These are phyloP conservation scores for Hydractinia symbiolongicarpus DNA, from an alignment of 30 jellyfish, hydroid and myxozoan genomes.

Conservation along the genomic window DNA sequence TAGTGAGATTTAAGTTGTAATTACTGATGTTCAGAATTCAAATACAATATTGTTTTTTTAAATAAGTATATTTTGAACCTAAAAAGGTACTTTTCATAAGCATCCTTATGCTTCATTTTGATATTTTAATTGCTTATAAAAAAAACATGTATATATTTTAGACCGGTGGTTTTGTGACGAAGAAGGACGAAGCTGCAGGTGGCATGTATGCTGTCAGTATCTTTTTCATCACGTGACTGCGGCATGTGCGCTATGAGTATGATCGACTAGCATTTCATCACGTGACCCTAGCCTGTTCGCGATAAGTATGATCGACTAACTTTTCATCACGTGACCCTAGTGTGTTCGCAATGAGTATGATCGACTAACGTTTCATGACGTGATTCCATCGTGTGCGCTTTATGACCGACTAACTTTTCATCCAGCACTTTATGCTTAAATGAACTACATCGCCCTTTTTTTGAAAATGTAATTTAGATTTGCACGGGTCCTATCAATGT, in stretches of 20 bases:
- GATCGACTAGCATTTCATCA: neutral
- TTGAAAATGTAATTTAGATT: neutral
- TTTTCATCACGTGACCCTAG: neutral
- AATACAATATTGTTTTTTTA: too few relatives aligned
- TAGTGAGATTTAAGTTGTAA: too few relatives aligned
- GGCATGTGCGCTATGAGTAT: neutral
- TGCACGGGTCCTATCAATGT: too few relatives aligned
- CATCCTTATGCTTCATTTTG: too few relatives aligned
- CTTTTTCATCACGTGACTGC: constrained; percentile 26
- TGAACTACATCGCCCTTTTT: neutral
- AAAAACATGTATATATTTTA: too few relatives aligned
- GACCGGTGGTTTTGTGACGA: constrained; percentile 76
- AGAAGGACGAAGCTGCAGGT: constrained; percentile 94
- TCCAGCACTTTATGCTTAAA: neutral
- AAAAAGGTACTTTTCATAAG: too few relatives aligned
- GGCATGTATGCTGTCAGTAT: constrained; percentile 94
- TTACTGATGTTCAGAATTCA: too few relatives aligned
- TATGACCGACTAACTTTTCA: neutral
- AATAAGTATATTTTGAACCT: too few relatives aligned
- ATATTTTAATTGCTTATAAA: too few relatives aligned
- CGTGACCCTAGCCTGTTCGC: neutral
- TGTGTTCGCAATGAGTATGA: neutral
- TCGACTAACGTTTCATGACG: neutral
- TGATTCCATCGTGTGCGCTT: neutral
- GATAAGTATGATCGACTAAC: neutral